phyloP scores from a whole-genome alignment of 2,888 invertebrate species.

The Anthophora plumipes region DNA sequence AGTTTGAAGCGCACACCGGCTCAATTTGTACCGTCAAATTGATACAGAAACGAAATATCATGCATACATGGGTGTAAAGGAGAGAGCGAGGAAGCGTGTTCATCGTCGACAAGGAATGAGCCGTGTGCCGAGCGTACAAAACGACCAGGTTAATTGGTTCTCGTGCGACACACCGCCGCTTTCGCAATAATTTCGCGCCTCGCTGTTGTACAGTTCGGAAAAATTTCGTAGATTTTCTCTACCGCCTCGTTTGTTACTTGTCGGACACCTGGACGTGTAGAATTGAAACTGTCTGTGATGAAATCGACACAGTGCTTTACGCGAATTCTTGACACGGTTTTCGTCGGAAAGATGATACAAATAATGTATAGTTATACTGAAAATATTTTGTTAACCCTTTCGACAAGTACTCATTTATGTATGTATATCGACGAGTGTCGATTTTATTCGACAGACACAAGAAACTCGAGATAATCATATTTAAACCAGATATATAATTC shows the following conservation, averaged over 20 bases:
- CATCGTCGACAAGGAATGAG: constrained; percentile 21
- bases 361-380: too few species aligned
- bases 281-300: neutral
- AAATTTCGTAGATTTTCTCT: neutral
- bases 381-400: too few species aligned
- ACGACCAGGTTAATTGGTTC: constrained; percentile 61
- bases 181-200: constrained; percentile 19
- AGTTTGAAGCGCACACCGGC: constrained; percentile 32
- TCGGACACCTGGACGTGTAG: neutral
- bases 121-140: constrained; percentile 15
- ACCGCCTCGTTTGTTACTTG: neutral
- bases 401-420: too few species aligned
- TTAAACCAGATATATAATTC: too few species aligned
- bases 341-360: too few species aligned
- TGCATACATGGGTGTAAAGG: constrained; percentile 2
- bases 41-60: constrained; percentile 36
- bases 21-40: constrained; percentile 44
- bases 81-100: neutral
- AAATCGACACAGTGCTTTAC: too few species aligned
- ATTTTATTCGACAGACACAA: too few species aligned
- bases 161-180: constrained; percentile 7
- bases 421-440: too few species aligned
- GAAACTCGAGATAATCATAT: too few species aligned
- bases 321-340: too few species aligned
- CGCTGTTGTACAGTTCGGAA: neutral